Evolutionary conservation across 1,140 invertebrate genomes (phyloP).

Genomic region (Lepidurus arcticus): DNA sequence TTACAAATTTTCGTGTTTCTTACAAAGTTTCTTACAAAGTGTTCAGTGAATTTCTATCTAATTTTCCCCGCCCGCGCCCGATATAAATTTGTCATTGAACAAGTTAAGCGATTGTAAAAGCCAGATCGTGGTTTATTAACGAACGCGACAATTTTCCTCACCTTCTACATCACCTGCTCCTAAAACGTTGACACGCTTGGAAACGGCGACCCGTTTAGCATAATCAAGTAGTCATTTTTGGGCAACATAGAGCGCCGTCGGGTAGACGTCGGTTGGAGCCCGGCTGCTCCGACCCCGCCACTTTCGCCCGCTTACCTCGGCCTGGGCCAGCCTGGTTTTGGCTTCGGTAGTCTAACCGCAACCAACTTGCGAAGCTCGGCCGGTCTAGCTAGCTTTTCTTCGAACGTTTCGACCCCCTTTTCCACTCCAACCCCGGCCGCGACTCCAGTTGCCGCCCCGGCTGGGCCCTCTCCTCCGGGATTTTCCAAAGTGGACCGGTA

Average conservation of each 20-base stretch:
- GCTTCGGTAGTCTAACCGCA: not conserved
- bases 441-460: not conserved
- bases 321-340: slow-evolving; percentile 16
- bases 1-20: too few species aligned
- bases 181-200: too few species aligned
- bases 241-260: slow-evolving; percentile 34
- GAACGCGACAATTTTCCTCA: too few species aligned
- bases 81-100: too few species aligned
- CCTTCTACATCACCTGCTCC: too few species aligned
- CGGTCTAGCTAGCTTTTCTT: not conserved
- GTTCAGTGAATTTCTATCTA: too few species aligned
- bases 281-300: slow-evolving; percentile 34
- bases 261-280: slow-evolving; percentile 34
- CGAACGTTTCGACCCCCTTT: not conserved
- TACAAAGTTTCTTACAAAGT: too few species aligned
- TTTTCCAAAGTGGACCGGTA: slow-evolving; percentile 4
- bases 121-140: too few species aligned
- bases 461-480: slow-evolving; percentile 10
- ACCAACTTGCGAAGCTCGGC: not conserved
- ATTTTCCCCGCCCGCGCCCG: too few species aligned
- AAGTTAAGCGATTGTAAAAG: too few species aligned
- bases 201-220: too few species aligned
- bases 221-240: not conserved
- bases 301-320: slow-evolving; percentile 31
- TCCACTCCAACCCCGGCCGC: not conserved